Base-by-base conservation (phyloP, 2,113 vertebrate species). In the Xenopus laevis region DNA sequence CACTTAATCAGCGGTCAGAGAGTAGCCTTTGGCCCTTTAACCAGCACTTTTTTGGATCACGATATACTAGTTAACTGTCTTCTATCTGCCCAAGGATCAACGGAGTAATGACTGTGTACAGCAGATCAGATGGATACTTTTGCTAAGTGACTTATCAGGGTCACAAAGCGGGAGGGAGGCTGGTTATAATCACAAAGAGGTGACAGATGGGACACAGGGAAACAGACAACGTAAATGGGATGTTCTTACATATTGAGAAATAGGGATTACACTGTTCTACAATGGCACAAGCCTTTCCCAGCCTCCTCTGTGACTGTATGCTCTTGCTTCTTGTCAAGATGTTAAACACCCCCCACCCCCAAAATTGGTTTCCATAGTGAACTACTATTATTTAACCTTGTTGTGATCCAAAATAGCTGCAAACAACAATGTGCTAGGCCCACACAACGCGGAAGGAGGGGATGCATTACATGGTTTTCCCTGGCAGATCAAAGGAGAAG, bases 181-280 rank as follows among this genome's bases (percentile, higher is more conserved):
- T 16, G 17, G 4, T 20, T 44, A 17, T 63, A 76, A 63, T 68
- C 66, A 76, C 73, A 55, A 53, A 69, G 59, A 69, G 73, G 27
- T 76, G 65, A 63, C 58, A 68, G 66, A 69, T 63, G 11, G 73
- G 66, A 13, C 47, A 76, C 46, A 57, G 46, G 46, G 57, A 40
- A 44, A n/a, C 16, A 17, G 60, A 9, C 57, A 69, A 53, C 52
- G 18, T 21, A 66, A 15, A 62, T 62, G 65, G 16, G 73, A 75
- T 68, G 73, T 68, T 69, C 66, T 69, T 55, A 69, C 59, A 76
- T 63, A 63, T 69, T 15, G 67, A 53, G 72, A 74, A 74, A 52
- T 62, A 68, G 15, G 65, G 65, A 76, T 69, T 69, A 76, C 5
- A n/a, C 65, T 63, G 73, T 62, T 69, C 63, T 23, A 69, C 47